Evolutionary conservation across 2,888 invertebrate genomes (phyloP).

Genomic region (Beris chalybata): DNA sequence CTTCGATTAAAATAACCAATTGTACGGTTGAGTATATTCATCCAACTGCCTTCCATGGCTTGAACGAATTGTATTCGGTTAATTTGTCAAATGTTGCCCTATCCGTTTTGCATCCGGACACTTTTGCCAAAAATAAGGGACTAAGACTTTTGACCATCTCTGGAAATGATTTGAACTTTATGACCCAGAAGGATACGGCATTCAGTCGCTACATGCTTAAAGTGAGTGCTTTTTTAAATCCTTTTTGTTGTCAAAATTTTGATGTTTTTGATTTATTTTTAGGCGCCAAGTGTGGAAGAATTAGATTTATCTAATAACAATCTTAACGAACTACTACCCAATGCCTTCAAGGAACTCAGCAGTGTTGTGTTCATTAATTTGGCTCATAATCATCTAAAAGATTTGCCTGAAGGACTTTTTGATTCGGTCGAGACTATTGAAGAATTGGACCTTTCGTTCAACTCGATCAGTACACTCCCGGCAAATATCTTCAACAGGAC

Average conservation of each 20-base stretch:
- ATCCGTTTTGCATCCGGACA: constrained; percentile 67
- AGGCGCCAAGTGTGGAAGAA: constrained; percentile 67
- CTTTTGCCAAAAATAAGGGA: constrained; percentile 68
- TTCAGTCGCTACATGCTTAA: constrained; percentile 52
- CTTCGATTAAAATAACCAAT: constrained; percentile 69
- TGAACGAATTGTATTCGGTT: constrained; percentile 68
- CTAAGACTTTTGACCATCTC: constrained; percentile 68
- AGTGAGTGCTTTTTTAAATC: constrained; percentile 40
- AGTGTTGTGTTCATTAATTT: constrained; percentile 70
- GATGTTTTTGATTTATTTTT: constrained; percentile 16
- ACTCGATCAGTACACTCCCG: constrained; percentile 66
- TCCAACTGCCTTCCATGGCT: constrained; percentile 69
- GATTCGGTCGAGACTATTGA: constrained; percentile 66
- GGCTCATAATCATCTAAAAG: constrained; percentile 67
- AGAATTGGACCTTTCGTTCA: constrained; percentile 73
- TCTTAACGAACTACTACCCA: constrained; percentile 65
- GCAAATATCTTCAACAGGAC: constrained; percentile 68
- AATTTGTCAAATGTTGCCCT: constrained; percentile 71
- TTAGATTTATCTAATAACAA: constrained; percentile 72
- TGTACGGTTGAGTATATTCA: constrained; percentile 69
- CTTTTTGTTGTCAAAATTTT: background rate
- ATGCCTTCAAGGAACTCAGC: constrained; percentile 66
- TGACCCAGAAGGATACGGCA: constrained; percentile 45
- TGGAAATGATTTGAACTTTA: constrained; percentile 63
- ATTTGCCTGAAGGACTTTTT: constrained; percentile 59